Evolutionary conservation across 2,888 invertebrate genomes (phyloP).

Genomic region (Protodeltote pygarga): DNA sequence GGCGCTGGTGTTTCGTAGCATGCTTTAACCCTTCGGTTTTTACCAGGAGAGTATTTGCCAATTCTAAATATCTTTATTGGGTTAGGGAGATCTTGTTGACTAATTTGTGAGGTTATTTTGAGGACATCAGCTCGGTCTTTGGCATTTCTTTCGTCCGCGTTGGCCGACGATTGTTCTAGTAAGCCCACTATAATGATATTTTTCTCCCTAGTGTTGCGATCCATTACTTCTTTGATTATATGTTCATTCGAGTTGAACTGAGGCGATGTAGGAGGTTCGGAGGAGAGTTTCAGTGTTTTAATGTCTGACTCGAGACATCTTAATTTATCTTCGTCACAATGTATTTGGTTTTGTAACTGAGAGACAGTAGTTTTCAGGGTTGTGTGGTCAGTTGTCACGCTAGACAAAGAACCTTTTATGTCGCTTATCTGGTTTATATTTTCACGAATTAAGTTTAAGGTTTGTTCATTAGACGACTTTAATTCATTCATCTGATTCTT

Average conservation of each 20-base stretch:
- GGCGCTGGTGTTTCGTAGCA: too few relatives aligned
- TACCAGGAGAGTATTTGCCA: too few relatives aligned
- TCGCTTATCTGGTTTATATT: slow-evolving; percentile 1
- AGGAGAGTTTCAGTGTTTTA: neutral
- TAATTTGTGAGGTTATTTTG: too few relatives aligned
- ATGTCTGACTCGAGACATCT: neutral
- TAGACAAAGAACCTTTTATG: neutral
- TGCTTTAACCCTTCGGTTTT: too few relatives aligned
- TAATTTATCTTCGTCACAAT: neutral
- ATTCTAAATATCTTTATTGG: too few relatives aligned
- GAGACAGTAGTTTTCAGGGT: neutral
- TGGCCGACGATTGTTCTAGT: neutral
- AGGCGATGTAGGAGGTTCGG: neutral
- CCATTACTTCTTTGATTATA: neutral
- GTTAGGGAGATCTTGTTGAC: too few relatives aligned
- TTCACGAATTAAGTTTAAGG: neutral
- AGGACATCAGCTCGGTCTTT: neutral
- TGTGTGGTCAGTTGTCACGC: neutral
- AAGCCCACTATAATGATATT: neutral
- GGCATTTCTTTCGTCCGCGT: neutral
- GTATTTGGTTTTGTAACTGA: neutral
- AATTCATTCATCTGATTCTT: neutral
- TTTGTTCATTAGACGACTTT: neutral
- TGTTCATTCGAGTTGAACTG: neutral
- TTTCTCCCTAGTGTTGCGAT: neutral